phyloP scores from a whole-genome alignment of 23 tunicate genomes.

The Styela plicata region DNA sequence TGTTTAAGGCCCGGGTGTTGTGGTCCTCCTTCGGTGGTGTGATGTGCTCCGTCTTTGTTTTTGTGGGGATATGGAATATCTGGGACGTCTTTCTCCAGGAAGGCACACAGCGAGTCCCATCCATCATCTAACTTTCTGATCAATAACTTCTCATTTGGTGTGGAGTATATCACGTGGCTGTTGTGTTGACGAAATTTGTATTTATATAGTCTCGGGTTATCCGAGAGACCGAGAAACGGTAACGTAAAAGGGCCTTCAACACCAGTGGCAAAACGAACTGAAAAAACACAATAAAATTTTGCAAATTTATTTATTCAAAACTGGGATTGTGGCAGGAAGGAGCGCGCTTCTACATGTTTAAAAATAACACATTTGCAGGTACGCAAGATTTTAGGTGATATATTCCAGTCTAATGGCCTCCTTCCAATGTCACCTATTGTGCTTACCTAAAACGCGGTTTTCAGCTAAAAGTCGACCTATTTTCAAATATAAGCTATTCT shows the following conservation, averaged over 20 bases:
- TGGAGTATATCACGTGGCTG: slow-evolving; percentile 49
- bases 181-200: slow-evolving; percentile 73
- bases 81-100: slow-evolving; percentile 48
- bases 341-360: too few relatives aligned
- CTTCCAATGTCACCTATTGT: too few relatives aligned
- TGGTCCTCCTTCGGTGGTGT: neutral
- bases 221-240: neutral
- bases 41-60: slow-evolving; percentile 50
- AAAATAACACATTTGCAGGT: too few relatives aligned
- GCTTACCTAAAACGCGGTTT: too few relatives aligned
- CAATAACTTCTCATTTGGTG: slow-evolving; percentile 41
- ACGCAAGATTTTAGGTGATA: too few relatives aligned
- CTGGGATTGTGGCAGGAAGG: too few relatives aligned
- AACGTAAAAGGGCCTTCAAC: neutral
- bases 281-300: too few relatives aligned
- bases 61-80: slow-evolving; percentile 69
- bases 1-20: neutral
- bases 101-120: slow-evolving; percentile 58
- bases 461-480: too few relatives aligned
- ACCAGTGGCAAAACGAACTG: too few relatives aligned
- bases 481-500: too few relatives aligned
- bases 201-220: slow-evolving; percentile 45
- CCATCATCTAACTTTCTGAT: slow-evolving; percentile 43
- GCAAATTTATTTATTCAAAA: neutral
- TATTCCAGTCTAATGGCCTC: too few relatives aligned